Conservation (phyloP, 2,797 vertebrate genomes). For the Acipenser transmontanus region DNA sequence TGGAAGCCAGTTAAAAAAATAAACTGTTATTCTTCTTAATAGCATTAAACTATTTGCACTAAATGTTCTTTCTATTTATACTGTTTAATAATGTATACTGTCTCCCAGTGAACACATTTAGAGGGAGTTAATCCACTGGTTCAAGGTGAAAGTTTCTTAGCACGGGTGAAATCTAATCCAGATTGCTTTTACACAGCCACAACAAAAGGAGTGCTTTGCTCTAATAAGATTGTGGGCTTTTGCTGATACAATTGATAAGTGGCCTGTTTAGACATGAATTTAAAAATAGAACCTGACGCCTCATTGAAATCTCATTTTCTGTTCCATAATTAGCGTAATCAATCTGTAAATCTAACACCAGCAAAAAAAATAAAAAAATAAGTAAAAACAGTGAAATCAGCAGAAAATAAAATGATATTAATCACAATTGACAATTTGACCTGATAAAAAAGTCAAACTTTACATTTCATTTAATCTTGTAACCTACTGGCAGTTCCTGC, state of each 20-base stretch:
- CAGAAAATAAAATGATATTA: neutral
- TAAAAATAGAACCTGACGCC: constrained; percentile 18
- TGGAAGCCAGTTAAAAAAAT: too few relatives aligned
- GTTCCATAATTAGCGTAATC: constrained; percentile 14
- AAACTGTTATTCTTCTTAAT: too few relatives aligned
- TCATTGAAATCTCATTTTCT: constrained; percentile 20
- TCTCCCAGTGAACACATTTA: constrained; percentile 16
- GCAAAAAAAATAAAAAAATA: constrained; percentile 13
- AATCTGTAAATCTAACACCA: neutral
- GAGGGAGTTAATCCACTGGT: constrained; percentile 24
- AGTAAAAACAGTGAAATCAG: too few relatives aligned
- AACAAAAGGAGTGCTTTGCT: constrained; percentile 22
- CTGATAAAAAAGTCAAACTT: neutral
- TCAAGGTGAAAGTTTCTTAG: constrained; percentile 31
- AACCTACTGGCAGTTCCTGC: too few relatives aligned
- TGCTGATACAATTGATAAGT: constrained; percentile 17
- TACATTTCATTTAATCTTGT: too few relatives aligned
- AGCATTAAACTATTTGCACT: too few relatives aligned
- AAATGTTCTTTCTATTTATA: neutral
- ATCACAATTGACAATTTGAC: neutral
- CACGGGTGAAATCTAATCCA: constrained; percentile 40
- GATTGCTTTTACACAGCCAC: constrained; percentile 27
- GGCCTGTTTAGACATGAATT: constrained; percentile 8
- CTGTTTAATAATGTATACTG: neutral
- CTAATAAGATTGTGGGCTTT: constrained; percentile 17